Percentiles rank a stretch among this genome's conserved stretches.
Evolutionary conservation across 92 coral and sea anemone genomes (phyloP).

Genomic region (Siderastrea radians): DNA sequence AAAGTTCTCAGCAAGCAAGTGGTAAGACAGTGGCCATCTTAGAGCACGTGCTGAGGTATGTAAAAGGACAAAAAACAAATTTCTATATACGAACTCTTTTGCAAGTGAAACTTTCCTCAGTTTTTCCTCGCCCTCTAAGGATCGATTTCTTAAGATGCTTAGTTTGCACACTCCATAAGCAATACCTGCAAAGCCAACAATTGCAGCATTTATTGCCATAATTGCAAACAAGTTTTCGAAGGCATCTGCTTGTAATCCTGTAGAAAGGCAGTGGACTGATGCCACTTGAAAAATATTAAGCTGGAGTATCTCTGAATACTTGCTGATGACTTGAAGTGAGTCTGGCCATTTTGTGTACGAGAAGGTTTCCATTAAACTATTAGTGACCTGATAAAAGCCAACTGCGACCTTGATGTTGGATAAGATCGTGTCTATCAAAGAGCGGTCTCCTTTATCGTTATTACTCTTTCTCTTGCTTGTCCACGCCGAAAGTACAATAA

Average conservation of each 20-base stretch:
- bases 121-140: not conserved
- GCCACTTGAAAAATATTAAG: too few relatives aligned
- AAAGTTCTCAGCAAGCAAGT: too few relatives aligned
- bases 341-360: too few relatives aligned
- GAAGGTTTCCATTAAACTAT: too few relatives aligned
- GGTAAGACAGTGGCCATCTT: not conserved
- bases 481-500: not conserved
- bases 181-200: not conserved
- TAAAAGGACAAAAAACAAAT: not conserved
- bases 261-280: not conserved
- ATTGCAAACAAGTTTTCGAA: not conserved
- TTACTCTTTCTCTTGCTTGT: not conserved
- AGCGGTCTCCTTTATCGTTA: not conserved
- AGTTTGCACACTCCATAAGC: not conserved
- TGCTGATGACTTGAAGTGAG: too few relatives aligned
- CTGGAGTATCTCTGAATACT: not conserved
- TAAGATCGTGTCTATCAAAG: not conserved
- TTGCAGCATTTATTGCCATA: not conserved
- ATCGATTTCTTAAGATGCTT: not conserved
- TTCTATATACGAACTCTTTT: not conserved
- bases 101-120: not conserved
- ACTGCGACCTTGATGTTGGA: too few relatives aligned
- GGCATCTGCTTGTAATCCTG: not conserved
- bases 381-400: too few relatives aligned
- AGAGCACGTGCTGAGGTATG: not conserved